These are phyloP conservation scores for Syrista parreyssii DNA, from an alignment of 2,888 invertebrate species.

Conservation along the genomic window DNA sequence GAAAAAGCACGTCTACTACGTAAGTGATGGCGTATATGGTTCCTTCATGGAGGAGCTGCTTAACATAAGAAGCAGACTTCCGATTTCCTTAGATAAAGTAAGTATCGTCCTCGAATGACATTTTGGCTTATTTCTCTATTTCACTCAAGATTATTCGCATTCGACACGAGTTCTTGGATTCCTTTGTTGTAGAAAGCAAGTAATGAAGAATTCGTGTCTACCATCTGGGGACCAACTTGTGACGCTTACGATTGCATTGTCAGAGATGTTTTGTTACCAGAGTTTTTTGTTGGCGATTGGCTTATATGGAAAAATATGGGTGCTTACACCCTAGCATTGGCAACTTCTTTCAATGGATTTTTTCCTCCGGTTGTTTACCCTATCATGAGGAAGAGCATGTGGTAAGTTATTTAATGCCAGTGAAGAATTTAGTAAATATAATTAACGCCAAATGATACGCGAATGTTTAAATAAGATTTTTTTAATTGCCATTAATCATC, in stretches of 20 bases:
- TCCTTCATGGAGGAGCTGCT: constrained; percentile 70
- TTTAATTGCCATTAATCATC: too few relatives aligned
- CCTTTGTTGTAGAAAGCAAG: constrained; percentile 26
- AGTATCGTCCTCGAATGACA: neutral
- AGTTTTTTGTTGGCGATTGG: constrained; percentile 73
- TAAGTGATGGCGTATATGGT: constrained; percentile 75
- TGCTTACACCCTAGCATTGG: constrained; percentile 69
- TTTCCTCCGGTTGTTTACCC: constrained; percentile 62
- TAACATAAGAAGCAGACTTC: constrained; percentile 37
- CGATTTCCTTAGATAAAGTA: constrained; percentile 39
- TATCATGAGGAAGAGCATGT: constrained; percentile 56
- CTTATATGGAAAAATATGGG: constrained; percentile 74
- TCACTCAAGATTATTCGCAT: neutral
- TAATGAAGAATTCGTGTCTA: constrained; percentile 45
- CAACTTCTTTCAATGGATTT: constrained; percentile 74
- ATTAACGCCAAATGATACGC: too few relatives aligned
- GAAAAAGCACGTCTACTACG: constrained; percentile 68
- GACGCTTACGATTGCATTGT: constrained; percentile 71
- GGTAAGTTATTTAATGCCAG: constrained; percentile 44
- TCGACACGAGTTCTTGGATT: constrained; percentile 2
- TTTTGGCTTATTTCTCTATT: constrained; percentile 1
- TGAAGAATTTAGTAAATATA: too few relatives aligned
- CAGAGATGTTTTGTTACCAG: constrained; percentile 67
- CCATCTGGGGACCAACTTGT: constrained; percentile 75
- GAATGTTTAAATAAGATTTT: too few relatives aligned